These are phyloP conservation scores for Sisyra terminalis DNA, from an alignment of 2,888 invertebrate species.

Conservation along the genomic window DNA sequence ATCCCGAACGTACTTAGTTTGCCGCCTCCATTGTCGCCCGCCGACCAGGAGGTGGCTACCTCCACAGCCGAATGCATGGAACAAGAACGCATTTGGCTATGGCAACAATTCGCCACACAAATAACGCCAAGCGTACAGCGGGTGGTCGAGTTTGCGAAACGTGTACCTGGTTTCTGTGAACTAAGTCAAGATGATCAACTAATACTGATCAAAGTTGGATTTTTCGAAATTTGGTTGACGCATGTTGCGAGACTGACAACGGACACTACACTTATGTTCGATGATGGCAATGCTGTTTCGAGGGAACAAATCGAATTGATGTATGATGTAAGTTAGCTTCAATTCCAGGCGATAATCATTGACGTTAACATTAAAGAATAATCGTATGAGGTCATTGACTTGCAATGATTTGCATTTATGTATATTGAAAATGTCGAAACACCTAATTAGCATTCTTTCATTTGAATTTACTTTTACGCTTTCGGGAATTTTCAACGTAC, in stretches of 20 bases:
- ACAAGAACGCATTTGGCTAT: constrained; percentile 62
- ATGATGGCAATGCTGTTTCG: constrained; percentile 74
- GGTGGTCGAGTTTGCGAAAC: constrained; percentile 92
- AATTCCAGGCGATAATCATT: background rate
- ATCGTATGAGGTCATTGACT: too few species aligned
- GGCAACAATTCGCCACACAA: constrained; percentile 73
- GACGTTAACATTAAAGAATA: background rate
- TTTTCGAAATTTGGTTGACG: constrained; percentile 92
- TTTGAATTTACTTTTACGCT: too few species aligned
- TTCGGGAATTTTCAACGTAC: too few species aligned
- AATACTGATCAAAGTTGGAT: constrained; percentile 89
- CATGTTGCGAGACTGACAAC: constrained; percentile 69
- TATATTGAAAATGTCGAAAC: too few species aligned
- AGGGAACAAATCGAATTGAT: constrained; percentile 70
- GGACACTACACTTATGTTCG: constrained; percentile 64
- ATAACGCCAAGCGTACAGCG: constrained; percentile 84
- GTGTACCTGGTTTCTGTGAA: constrained; percentile 81
- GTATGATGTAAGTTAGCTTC: constrained; percentile 59
- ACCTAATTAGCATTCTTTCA: too few species aligned
- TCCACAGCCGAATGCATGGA: constrained; percentile 50
- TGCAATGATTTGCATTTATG: too few species aligned
- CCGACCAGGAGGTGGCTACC: constrained; percentile 17
- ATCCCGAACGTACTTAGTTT: constrained; percentile 51
- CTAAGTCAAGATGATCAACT: constrained; percentile 92
- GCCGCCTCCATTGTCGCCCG: constrained; percentile 21